Evolutionary conservation across 2,888 invertebrate genomes (phyloP), one percentile per base, ranked within the genome.

Genomic region (Bimastos eiseni): DNA sequence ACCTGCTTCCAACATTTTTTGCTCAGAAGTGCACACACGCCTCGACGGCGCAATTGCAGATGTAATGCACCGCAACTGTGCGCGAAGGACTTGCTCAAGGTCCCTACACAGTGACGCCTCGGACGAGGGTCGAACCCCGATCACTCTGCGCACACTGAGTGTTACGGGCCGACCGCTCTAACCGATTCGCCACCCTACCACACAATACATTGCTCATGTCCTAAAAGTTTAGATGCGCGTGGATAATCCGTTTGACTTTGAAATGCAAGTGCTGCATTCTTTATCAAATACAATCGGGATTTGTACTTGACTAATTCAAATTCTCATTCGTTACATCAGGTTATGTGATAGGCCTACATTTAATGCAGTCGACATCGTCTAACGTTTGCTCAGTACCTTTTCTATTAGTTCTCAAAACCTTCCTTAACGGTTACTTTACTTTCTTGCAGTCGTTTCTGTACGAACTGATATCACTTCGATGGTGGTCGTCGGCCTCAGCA

Each of bases 401-500:
- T 70, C 8, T 24, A 2, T 70, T 70, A n/a, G 30, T n/a, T 70
- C 30, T 70, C n/a, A 70, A 70, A 11, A 30, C 70, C 49, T 49
- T 11, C 49, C 41, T 41, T 41, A 0, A n/a, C 30, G 70, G 70
- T n/a, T 70, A 70, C n/a, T 70, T 70, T 70, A n/a, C 70, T 70
- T 55, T 92, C 93, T 93, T 93, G 55, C 90, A 91, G 88, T 38
- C 55, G 33, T 41, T 91, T 83, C 90, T 94, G 37, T 94, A 92
- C 91, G 94, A 94, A 41, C 91, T 94, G 38, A 91, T 94, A 41
- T 93, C 93, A 19, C 92, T 94, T 34, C 94, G 93, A 91, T 94
- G 94, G 94, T 94, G 94, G 94, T 93, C 93, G 3, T 93, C 93
- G 90, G 93, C 94, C 41, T 92, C 94, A 38, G 92, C 94, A 70